Conservation (phyloP, 35 echinoderm and acorn worm genomes). For the Holothuria glaberrima region DNA sequence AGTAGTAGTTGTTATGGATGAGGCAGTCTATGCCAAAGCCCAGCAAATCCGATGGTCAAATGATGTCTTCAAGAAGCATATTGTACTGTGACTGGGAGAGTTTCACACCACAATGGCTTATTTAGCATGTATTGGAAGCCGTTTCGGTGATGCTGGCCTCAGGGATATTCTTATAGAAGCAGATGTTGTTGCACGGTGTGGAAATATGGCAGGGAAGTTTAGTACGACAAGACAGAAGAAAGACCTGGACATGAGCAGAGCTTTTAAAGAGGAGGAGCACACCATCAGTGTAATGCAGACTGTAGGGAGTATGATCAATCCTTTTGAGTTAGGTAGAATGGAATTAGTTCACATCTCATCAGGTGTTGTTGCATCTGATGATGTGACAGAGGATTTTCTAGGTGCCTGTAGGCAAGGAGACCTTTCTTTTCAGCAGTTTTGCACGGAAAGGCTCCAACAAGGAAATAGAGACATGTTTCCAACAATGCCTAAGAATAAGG, state of each 20-base stretch:
- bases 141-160: constrained; percentile 47
- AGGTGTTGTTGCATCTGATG: constrained; percentile 12
- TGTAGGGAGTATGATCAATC: constrained; percentile 8
- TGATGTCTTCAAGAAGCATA: neutral
- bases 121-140: constrained; percentile 25
- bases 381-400: neutral
- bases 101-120: constrained; percentile 47
- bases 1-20: constrained; percentile 44
- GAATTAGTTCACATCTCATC: constrained; percentile 39
- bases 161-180: constrained; percentile 37
- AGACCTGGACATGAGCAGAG: constrained; percentile 5
- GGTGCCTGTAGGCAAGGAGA: neutral
- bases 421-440: neutral
- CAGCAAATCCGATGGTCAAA: constrained; percentile 31
- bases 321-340: constrained; percentile 4
- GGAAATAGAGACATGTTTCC: constrained; percentile 14
- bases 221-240: constrained; percentile 11
- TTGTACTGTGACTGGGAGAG: constrained; percentile 20
- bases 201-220: constrained; percentile 58
- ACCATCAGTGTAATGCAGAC: neutral
- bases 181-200: constrained; percentile 41
- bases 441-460: neutral
- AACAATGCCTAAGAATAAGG: constrained; percentile 20
- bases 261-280: neutral
- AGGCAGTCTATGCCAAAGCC: constrained; percentile 8